Conservation (phyloP, 2,888 invertebrate genomes). For the Plebejus melissa region DNA sequence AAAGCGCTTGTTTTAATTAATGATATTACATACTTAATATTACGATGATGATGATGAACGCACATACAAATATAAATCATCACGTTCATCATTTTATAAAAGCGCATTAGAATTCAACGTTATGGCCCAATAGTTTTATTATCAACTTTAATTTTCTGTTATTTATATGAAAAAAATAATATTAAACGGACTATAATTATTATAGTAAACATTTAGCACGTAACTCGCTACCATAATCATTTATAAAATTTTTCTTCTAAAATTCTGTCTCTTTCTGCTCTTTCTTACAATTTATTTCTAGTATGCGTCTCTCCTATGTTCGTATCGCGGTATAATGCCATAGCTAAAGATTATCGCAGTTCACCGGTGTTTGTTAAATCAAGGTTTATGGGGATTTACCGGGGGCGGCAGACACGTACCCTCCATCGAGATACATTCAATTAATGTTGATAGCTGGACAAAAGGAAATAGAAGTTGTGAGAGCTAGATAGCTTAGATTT, state of each 20-base stretch:
- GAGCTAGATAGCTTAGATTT: neutral
- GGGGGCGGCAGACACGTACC: constrained; percentile 40
- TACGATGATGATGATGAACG: no score
- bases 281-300: constrained; percentile 13
- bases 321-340: constrained; percentile 57
- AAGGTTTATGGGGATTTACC: constrained; percentile 41
- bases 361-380: constrained; percentile 61
- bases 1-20: no score
- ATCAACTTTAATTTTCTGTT: no score
- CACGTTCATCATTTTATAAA: no score
- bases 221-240: neutral
- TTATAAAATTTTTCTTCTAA: neutral
- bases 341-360: constrained; percentile 62
- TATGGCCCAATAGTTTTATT: no score
- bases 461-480: neutral
- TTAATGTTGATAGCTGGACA: constrained; percentile 8
- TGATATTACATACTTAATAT: no score
- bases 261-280: neutral
- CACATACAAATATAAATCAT: no score
- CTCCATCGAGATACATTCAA: constrained; percentile 15
- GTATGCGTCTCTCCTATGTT: constrained; percentile 46
- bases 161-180: no score
- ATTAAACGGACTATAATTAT: no score
- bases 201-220: no score
- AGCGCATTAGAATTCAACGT: no score